Percentiles rank a stretch among this genome's conserved stretches.
Evolutionary conservation across 2,113 vertebrate genomes (phyloP).

Genomic region (Hiodon tergisus): DNA sequence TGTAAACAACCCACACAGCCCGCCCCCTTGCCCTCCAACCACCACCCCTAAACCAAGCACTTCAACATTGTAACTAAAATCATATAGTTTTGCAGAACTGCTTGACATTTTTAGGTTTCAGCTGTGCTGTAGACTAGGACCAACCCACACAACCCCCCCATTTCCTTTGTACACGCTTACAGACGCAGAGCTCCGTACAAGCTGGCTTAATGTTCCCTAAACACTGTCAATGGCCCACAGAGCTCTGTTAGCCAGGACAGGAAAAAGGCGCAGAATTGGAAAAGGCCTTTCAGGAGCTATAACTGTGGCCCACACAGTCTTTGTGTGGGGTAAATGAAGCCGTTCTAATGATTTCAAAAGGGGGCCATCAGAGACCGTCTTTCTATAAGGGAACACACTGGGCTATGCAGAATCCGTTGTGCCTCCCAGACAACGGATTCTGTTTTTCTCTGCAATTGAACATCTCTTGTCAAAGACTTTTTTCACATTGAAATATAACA

Average conservation of each 20-base stretch:
- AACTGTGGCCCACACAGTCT: neutral
- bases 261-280: constrained; percentile 1
- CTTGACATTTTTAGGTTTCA: constrained; percentile 13
- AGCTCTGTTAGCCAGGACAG: neutral
- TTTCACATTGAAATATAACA: too few relatives aligned
- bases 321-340: constrained; percentile 25
- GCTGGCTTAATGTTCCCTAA: neutral
- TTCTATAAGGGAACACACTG: constrained; percentile 3
- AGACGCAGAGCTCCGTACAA: neutral
- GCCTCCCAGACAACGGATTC: neutral
- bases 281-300: constrained; percentile 7
- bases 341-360: constrained; percentile 23
- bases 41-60: neutral
- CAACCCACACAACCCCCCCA: too few relatives aligned
- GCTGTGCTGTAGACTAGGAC: neutral
- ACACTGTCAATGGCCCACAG: too few relatives aligned
- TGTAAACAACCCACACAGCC: too few relatives aligned
- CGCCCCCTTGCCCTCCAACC: too few relatives aligned
- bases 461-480: too few relatives aligned
- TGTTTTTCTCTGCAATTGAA: constrained; percentile 8
- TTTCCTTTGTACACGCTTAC: neutral
- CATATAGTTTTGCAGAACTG: too few relatives aligned
- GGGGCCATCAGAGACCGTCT: constrained; percentile 11
- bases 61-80: too few relatives aligned
- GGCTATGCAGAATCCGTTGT: constrained; percentile 3